Evolutionary conservation across 2,888 invertebrate genomes (phyloP).

Genomic region (Mesodorylaimus sp.): DNA sequence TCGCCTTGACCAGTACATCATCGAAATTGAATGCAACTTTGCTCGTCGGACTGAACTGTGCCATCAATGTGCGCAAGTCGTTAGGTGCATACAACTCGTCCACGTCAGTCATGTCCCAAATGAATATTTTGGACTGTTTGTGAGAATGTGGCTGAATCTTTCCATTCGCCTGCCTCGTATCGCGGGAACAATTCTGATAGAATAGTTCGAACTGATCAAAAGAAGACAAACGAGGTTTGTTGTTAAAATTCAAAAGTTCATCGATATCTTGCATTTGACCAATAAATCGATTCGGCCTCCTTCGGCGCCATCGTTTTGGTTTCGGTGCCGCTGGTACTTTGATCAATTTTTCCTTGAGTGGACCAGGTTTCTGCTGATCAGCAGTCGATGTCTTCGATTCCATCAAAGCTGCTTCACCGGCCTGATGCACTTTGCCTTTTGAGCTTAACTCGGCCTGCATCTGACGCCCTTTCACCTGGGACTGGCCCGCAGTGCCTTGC

Average conservation of each 20-base stretch:
- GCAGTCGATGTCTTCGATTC: too few relatives aligned
- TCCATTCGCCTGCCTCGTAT: background rate
- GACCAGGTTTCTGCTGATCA: too few relatives aligned
- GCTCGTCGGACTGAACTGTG: conserved; percentile 8
- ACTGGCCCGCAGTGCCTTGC: background rate
- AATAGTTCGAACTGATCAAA: conserved; percentile 9
- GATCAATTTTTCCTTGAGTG: too few relatives aligned
- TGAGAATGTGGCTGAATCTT: background rate
- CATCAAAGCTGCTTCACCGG: background rate
- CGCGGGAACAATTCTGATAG: background rate
- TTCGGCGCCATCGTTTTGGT: too few relatives aligned
- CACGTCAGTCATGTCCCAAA: conserved; percentile 1
- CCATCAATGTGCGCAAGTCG: conserved; percentile 5
- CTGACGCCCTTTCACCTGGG: background rate
- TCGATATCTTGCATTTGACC: conserved; percentile 7
- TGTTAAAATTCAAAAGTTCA: conserved; percentile 6
- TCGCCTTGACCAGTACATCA: too few relatives aligned
- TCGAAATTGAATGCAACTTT: conserved; percentile 5
- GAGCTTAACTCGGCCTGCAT: background rate
- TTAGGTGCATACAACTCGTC: conserved; percentile 6
- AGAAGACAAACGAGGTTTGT: background rate
- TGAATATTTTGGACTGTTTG: conserved; percentile 5
- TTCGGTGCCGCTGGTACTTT: too few relatives aligned
- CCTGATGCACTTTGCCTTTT: background rate
- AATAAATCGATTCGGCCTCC: conserved; percentile 6